These are phyloP conservation scores for Phasia obesa DNA, from an alignment of 2,888 invertebrate species.

Conservation along the genomic window DNA sequence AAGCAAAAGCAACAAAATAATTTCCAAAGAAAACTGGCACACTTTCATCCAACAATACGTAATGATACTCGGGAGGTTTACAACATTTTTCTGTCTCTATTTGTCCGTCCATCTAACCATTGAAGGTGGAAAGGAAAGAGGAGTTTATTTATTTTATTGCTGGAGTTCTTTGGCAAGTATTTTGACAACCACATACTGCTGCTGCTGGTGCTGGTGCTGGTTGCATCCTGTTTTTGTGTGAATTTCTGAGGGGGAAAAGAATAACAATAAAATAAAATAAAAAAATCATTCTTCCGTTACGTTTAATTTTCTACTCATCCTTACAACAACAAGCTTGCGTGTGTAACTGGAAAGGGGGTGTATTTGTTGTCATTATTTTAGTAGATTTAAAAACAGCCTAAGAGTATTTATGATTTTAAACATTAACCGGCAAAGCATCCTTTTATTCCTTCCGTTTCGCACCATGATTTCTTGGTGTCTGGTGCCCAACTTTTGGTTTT, in stretches of 20 bases:
- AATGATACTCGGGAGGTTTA: conserved; percentile 80
- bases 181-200: conserved; percentile 66
- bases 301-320: conserved; percentile 63
- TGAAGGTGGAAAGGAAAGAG: conserved; percentile 1
- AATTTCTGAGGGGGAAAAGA: background rate
- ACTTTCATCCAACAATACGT: conserved; percentile 74
- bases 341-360: conserved; percentile 61
- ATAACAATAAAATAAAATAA: conserved; percentile 71
- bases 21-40: conserved; percentile 74
- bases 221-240: conserved; percentile 56
- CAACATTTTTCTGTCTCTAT: conserved; percentile 40
- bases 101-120: conserved; percentile 1
- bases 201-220: conserved; percentile 22
- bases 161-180: conserved; percentile 39
- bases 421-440: conserved; percentile 41
- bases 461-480: conserved; percentile 62
- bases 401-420: conserved; percentile 8
- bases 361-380: conserved; percentile 79
- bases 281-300: conserved; percentile 79
- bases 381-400: conserved; percentile 56
- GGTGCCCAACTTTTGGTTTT: conserved; percentile 73
- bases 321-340: conserved; percentile 6
- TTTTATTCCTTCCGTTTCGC: conserved; percentile 69
- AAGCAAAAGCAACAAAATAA: conserved; percentile 44
- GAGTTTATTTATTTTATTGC: conserved; percentile 10